phyloP scores from a whole-genome alignment of 2,888 invertebrate genomes.

The Ornithoptera alexandrae region DNA sequence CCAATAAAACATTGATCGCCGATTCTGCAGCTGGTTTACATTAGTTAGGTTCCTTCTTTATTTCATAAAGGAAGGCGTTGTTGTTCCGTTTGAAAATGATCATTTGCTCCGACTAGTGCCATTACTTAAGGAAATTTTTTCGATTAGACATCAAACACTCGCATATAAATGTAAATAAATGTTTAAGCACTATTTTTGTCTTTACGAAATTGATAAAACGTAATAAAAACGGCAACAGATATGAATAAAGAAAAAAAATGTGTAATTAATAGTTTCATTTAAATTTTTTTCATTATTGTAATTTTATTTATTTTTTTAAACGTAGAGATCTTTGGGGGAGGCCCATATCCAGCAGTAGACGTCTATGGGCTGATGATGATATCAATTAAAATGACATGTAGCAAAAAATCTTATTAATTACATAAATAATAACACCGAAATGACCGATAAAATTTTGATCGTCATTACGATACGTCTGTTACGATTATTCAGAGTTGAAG shows the following conservation, averaged over 20 bases:
- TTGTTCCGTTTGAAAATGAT: conserved; percentile 14
- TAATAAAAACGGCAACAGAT: conserved; percentile 59
- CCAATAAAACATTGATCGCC: neutral
- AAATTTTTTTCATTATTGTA: neutral
- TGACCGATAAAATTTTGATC: no score
- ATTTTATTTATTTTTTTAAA: no score
- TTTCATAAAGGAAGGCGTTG: conserved; percentile 5
- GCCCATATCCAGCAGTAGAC: no score
- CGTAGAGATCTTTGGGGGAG: no score
- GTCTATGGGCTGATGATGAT: no score
- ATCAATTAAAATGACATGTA: no score
- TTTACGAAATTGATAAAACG: conserved; percentile 62
- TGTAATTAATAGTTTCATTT: conserved; percentile 19
- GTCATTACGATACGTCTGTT: no score
- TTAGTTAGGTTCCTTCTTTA: neutral
- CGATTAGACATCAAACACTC: conserved; percentile 38
- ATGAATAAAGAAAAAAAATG: conserved; percentile 34
- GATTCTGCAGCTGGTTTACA: neutral
- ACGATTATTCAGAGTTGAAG: no score
- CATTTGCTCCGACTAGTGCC: conserved; percentile 48
- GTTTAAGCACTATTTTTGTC: conserved; percentile 62
- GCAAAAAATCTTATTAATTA: no score
- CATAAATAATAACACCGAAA: no score
- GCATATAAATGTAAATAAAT: conserved; percentile 52
- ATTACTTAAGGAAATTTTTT: conserved; percentile 43